Base-by-base conservation (phyloP, 1,140 invertebrate species). In the Drosophila sp. region DNA sequence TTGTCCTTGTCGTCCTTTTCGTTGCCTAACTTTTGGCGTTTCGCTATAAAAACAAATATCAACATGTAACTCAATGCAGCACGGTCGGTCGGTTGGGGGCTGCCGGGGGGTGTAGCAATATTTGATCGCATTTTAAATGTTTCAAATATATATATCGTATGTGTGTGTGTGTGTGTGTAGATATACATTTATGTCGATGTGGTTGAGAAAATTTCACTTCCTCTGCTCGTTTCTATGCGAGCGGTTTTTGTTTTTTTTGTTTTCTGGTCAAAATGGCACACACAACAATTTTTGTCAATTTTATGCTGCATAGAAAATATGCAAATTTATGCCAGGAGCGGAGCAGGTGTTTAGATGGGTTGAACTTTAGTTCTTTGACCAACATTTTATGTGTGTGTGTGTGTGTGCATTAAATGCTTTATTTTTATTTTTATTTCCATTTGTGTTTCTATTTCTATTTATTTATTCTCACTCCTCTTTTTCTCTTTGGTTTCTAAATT, bases 101-200 rank as follows among this genome's bases (percentile, higher is more conserved):
- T 47, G 44, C 44, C 17, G 17, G 10, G 41, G 8, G 29, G 32
- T 8, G 5, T 11, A 11, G 33, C 29, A 30, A 69, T 66, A 38
- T 84, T 84, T 80, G 65, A 74, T 77, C 44, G 67, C 50, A 58
- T 70, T 77, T 78, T 64, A 67, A 76, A 83, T 83, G 69, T 64
- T 76, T 54, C 25, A 50, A 79, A 79, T 73, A 65, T 54, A 66
- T 72, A 50, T 58, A 44, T 35, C 27, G 4, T 8, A 10, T 50
- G 4, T 50, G 25, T 50, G 25, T 27, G 25, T 25, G 27, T 27
- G 23, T 4, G 27, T 50, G 1, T 55, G 2, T 30, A 8, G n/a
- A 8, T 57, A 58, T 58, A 58, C 23, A 58, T 58, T 58, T 35
- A 58, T 58, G 56, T 58, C 6, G 17, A 23, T 58, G 55, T 50